These are phyloP conservation scores for Sarcoramphus papa DNA, from an alignment of 2,797 vertebrate genomes.

Conservation along the genomic window DNA sequence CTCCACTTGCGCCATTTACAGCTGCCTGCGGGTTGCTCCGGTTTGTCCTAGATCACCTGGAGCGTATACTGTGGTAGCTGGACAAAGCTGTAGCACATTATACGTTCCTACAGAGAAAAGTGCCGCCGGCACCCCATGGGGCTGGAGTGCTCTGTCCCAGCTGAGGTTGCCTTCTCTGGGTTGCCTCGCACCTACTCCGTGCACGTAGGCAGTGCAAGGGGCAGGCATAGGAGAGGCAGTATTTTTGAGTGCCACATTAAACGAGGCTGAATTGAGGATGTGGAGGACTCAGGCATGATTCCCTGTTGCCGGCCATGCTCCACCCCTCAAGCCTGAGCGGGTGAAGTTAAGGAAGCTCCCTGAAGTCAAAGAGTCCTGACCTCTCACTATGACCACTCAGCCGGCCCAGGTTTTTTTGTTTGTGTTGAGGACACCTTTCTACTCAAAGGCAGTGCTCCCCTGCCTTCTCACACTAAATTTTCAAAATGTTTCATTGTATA, in stretches of 20 bases:
- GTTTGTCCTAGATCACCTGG: not conserved
- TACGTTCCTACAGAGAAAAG: not conserved
- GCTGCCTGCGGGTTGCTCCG: not conserved
- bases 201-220: not conserved
- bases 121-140: accelerated
- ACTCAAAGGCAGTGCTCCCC: not conserved
- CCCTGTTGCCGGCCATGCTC: not conserved
- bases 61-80: accelerated
- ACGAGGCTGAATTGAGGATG: not conserved
- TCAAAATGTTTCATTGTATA: not conserved
- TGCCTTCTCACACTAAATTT: not conserved
- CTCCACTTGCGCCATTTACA: not conserved
- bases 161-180: not conserved
- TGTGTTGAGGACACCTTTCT: not conserved
- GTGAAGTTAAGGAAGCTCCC: not conserved
- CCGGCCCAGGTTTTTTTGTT: not conserved
- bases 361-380: not conserved
- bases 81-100: not conserved
- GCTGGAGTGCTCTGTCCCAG: not conserved
- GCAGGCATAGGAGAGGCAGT: accelerated
- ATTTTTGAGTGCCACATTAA: not conserved
- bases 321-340: not conserved
- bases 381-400: not conserved
- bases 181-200: not conserved
- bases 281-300: not conserved